These are phyloP conservation scores for Drosophila sp. DNA, from an alignment of 1,140 invertebrate genomes.

Conservation along the genomic window DNA sequence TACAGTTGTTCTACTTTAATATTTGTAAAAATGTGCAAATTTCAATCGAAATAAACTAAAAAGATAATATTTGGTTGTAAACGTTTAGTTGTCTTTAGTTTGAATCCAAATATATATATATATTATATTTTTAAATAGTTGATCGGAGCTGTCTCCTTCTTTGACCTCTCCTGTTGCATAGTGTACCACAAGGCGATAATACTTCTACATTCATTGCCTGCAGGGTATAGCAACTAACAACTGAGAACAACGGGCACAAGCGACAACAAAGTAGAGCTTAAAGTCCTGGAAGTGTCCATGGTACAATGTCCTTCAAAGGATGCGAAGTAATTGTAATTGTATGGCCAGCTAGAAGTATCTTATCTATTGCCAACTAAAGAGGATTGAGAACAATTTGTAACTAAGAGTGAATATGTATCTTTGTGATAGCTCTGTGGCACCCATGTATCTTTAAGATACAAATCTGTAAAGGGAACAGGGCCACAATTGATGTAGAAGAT, in stretches of 20 bases:
- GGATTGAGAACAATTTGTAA: constrained; percentile 6
- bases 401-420: constrained; percentile 5
- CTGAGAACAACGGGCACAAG: not conserved
- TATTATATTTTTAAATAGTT: no score
- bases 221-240: no score
- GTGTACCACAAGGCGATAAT: no score
- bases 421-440: not conserved
- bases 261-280: constrained; percentile 5
- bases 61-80: no score
- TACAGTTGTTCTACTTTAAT: no score
- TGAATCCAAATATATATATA: no score
- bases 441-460: constrained; percentile 14
- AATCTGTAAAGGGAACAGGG: not conserved
- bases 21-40: no score
- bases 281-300: not conserved
- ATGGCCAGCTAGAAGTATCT: not conserved
- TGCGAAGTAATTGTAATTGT: not conserved
- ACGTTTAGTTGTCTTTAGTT: no score
- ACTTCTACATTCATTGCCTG: no score
- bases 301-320: constrained; percentile 5
- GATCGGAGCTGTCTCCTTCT: no score
- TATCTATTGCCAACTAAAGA: constrained; percentile 4
- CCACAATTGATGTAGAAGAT: not conserved
- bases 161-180: no score
- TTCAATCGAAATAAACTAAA: no score